phyloP scores from a whole-genome alignment of 2,113 vertebrate genomes.

The Alectura lathami region DNA sequence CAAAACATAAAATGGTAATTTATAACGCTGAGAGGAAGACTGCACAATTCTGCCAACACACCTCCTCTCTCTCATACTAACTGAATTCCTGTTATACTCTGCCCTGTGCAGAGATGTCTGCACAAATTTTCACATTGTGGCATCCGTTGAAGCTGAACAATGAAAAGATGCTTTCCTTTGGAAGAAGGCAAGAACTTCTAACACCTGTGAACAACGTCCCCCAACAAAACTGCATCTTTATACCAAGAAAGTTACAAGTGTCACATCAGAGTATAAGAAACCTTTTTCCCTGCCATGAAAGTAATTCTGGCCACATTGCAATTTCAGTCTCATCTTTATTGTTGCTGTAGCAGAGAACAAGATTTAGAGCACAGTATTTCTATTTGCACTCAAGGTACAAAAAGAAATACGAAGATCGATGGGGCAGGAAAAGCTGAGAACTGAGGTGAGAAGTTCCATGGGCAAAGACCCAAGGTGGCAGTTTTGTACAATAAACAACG shows the following conservation, averaged over 20 bases:
- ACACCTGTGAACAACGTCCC: background rate
- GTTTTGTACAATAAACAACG: conserved; percentile 1
- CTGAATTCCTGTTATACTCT: background rate
- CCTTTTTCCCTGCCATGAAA: background rate
- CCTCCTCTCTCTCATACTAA: background rate
- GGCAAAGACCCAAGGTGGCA: background rate
- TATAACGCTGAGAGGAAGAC: background rate
- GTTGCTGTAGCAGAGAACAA: background rate
- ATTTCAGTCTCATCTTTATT: background rate
- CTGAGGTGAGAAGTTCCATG: background rate
- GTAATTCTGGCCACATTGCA: background rate
- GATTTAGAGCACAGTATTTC: background rate
- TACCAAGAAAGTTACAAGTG: background rate
- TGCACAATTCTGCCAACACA: background rate
- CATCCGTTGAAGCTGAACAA: background rate
- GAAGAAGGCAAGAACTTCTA: background rate
- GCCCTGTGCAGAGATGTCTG: background rate
- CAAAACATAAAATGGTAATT: background rate
- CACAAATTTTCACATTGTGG: background rate
- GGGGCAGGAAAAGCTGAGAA: background rate
- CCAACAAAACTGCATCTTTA: background rate
- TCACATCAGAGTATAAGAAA: background rate
- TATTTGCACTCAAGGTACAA: background rate
- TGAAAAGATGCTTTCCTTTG: background rate
- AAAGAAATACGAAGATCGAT: background rate